phyloP scores from a whole-genome alignment of 2,888 invertebrate species.

The Plusia festucae region DNA sequence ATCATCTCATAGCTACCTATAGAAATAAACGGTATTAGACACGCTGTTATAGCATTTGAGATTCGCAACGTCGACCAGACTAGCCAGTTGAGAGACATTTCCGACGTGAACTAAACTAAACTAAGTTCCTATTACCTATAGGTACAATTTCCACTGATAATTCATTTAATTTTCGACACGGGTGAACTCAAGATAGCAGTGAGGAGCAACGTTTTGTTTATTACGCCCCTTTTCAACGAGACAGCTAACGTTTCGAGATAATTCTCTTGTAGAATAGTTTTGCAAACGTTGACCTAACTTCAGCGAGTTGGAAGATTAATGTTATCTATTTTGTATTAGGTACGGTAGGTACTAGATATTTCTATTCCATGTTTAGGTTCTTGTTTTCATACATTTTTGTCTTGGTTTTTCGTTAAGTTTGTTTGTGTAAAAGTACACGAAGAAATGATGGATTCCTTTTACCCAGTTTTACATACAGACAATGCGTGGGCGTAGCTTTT shows the following conservation, averaged over 20 bases:
- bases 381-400: too few relatives aligned
- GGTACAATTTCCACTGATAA: slow-evolving; percentile 4
- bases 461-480: neutral
- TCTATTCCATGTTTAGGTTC: neutral
- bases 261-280: slow-evolving; percentile 3
- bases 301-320: neutral
- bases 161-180: slow-evolving; percentile 4
- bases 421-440: neutral
- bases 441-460: neutral
- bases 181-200: neutral
- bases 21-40: neutral
- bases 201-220: slow-evolving; percentile 6
- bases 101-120: neutral
- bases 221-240: neutral
- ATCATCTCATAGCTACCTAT: neutral
- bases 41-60: neutral
- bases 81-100: neutral
- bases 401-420: neutral
- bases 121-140: neutral
- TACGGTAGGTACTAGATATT: neutral
- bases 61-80: neutral
- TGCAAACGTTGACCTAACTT: slow-evolving; percentile 6
- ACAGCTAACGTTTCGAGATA: slow-evolving; percentile 1
- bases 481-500: slow-evolving; percentile 1
- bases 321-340: neutral